Evolutionary conservation across 1,140 invertebrate genomes (phyloP).

Genomic region (Lepidotrigona ventralis): DNA sequence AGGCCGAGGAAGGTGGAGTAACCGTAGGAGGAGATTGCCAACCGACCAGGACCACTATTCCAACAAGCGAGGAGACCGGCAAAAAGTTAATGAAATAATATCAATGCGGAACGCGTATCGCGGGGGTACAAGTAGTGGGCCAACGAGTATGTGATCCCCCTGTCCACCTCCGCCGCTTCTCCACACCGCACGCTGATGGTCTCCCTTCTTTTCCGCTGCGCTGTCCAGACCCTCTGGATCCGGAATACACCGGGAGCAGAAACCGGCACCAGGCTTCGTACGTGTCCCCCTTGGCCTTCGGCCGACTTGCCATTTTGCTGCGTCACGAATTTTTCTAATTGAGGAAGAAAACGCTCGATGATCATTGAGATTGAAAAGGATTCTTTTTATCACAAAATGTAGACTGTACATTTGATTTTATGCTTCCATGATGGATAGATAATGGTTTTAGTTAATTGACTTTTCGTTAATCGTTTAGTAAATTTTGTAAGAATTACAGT

Average conservation of each 20-base stretch:
- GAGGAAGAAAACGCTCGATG: background rate
- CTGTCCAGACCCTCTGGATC: conserved; percentile 24
- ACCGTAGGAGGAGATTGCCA: conserved; percentile 61
- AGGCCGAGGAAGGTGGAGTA: conserved; percentile 49
- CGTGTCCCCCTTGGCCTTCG: background rate
- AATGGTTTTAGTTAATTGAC: too few species aligned
- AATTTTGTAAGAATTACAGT: too few species aligned
- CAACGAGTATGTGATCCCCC: conserved; percentile 70
- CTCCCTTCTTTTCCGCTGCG: conserved; percentile 46
- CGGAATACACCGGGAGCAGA: background rate
- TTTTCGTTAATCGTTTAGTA: too few species aligned
- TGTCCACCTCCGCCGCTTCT: conserved; percentile 38
- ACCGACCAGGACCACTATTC: conserved; percentile 67
- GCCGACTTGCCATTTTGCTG: background rate
- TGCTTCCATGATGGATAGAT: too few species aligned
- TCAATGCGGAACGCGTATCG: conserved; percentile 78
- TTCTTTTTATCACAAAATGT: too few species aligned
- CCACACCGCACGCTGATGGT: conserved; percentile 3
- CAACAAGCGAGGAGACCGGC: conserved; percentile 64
- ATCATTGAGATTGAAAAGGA: too few species aligned
- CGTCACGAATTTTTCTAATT: background rate
- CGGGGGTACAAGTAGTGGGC: conserved; percentile 76
- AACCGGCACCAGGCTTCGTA: background rate
- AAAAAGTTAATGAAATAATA: conserved; percentile 80
- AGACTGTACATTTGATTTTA: too few species aligned